Base-by-base conservation (phyloP, 2,797 vertebrate genomes). In the Helicolenus hilgendorfi region DNA sequence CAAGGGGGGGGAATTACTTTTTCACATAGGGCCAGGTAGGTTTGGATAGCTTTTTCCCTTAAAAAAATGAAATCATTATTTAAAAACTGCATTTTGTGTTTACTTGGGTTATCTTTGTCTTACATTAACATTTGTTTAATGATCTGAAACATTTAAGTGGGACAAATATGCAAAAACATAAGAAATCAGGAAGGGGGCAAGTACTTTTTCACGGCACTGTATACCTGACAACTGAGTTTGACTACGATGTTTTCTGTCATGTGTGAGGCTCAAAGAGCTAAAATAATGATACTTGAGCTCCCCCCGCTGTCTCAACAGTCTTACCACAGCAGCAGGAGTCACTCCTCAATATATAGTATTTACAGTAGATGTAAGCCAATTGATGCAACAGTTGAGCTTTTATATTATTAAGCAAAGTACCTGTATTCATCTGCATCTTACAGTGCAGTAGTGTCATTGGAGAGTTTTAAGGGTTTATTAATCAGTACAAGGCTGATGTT, bases 301-400 rank as follows among this genome's bases (percentile, higher is more conserved):
- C 86, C 81, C 55, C 78, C 0, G 5, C 67, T 91, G 89, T 77
- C 77, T 76, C 26, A 63, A 11, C 35, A 69, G 20, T 71, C 29
- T 14, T 4, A 24, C 11, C 9, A 27, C 38, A 56, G 7, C 29
- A 53, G 29, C 31, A 62, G 31, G 56, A 45, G 8, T 7, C 55
- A n/a, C 4, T 14, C 7, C 14, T 58, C 27, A 24, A 1, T 62
- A 5, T 18, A 5, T 18, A 58, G 31, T 70, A 1, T 20, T 10
- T n/a, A 11, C 33, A 65, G 29, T 7, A 45, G 11, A 59, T 45
- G 15, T 18, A 10, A 70, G 20, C 10, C 1, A 15, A 31, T 7
- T 7, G 31, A 63, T 35, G 14, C 31, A 5, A 20, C 13, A 31
- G 20, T 7, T 60, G 4, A 35, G 13, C 13, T 11, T 29, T 27